Evolutionary conservation across 2,888 invertebrate species (phyloP).

Genomic region (Cerastoderma edule): DNA sequence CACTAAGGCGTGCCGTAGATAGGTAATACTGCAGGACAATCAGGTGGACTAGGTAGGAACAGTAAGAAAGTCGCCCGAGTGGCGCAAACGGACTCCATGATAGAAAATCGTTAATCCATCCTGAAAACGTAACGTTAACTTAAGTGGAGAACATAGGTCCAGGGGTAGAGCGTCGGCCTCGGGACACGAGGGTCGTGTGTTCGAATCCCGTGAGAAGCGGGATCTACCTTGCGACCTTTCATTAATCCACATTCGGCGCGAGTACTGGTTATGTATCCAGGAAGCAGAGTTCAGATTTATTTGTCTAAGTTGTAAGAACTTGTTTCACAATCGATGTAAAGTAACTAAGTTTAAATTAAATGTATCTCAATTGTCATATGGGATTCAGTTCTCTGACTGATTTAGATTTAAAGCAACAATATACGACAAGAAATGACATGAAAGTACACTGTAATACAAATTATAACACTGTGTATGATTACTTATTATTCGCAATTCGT

Average conservation of each 20-base stretch:
- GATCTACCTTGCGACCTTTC: neutral
- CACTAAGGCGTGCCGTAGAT: neutral
- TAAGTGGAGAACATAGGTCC: neutral
- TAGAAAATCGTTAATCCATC: constrained; percentile 54
- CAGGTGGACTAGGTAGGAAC: constrained; percentile 52
- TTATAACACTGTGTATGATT: too few species aligned
- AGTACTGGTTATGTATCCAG: neutral
- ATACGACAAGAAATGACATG: too few species aligned
- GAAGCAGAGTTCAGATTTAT: neutral
- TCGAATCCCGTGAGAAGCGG: neutral
- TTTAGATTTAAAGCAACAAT: too few species aligned
- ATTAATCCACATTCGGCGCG: neutral
- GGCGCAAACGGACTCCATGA: constrained; percentile 59
- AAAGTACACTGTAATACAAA: too few species aligned
- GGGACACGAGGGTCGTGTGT: neutral
- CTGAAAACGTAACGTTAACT: constrained; percentile 23
- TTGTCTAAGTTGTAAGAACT: too few species aligned
- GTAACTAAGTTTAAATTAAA: too few species aligned
- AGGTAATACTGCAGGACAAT: neutral
- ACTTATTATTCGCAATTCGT: too few species aligned
- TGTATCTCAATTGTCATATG: too few species aligned
- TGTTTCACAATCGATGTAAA: too few species aligned
- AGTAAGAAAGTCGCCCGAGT: constrained; percentile 57
- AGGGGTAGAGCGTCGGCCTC: neutral
- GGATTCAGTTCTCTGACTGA: too few species aligned